These are phyloP conservation scores for Dendrocincla tyrannina DNA, from an alignment of 2,797 vertebrate species.

Conservation along the genomic window DNA sequence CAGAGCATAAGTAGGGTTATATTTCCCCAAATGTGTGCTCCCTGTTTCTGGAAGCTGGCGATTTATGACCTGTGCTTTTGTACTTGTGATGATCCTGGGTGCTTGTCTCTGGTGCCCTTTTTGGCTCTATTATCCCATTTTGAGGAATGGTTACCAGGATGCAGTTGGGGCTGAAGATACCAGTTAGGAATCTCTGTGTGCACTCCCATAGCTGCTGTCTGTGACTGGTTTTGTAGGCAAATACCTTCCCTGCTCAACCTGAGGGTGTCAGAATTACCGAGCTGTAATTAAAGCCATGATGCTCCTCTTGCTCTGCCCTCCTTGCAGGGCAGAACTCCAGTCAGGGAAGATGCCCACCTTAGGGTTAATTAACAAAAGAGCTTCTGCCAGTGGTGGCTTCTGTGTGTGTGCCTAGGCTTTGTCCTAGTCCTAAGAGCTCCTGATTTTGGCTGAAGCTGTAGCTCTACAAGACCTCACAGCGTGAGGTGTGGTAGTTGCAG, in stretches of 20 bases:
- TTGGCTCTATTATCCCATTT: neutral
- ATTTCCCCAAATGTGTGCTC: neutral
- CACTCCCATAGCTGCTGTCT: neutral
- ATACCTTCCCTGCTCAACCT: neutral
- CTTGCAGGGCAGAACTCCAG: neutral
- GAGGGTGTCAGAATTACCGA: neutral
- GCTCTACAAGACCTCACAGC: neutral
- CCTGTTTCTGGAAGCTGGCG: neutral
- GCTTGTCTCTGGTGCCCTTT: neutral
- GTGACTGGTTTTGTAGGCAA: neutral
- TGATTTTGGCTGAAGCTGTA: neutral
- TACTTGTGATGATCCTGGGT: neutral
- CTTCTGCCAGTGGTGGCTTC: fast-evolving
- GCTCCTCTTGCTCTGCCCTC: neutral
- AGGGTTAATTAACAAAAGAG: neutral
- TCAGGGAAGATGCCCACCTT: fast-evolving
- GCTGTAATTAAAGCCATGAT: neutral
- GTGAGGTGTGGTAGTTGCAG: neutral
- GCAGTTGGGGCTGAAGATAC: fast-evolving
- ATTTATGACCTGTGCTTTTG: neutral
- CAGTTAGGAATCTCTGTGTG: fast-evolving
- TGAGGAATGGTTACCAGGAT: neutral
- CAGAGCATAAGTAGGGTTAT: neutral
- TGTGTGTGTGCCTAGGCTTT: neutral
- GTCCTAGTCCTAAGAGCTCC: neutral